Base-by-base conservation (phyloP, 23 tunicate genomes). In the Botrylloides violaceus region DNA sequence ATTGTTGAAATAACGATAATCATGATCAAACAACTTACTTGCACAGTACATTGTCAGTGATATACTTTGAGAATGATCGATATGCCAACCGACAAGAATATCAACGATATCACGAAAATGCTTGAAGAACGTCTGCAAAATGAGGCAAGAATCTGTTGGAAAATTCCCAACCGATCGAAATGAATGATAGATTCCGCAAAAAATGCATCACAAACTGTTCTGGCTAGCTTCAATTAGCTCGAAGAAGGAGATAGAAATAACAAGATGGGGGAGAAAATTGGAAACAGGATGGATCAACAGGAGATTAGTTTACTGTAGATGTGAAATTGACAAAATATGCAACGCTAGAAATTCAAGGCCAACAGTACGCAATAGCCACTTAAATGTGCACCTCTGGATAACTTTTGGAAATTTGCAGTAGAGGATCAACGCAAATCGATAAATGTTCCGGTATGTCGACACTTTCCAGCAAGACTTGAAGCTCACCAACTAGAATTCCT, bases 11-110 rank as follows among this genome's bases (percentile, higher is more conserved):
- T 58, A 23, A 4, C 12, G 29, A 28, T 15, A 25, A 63, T 19
- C 35, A 63, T 25, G 33, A 29, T 29, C 18, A 19, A 36, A 12
- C 28, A 19, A 76, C 66, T 77, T 71, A 81, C 96, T 75, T 77
- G 96, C 84, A 32, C 82, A 85, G 77, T 62, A 88, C 32, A 77
- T 26, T 5, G 83, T 81, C 21, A 88, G 73, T 1, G 83, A 72
- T 63, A 81, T 88, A 19, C 50, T 36, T 59, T 88, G 96, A 1
- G 87, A 75, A 71, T 88, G 96, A 58, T 88, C 96, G 39, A 88
- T 88, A 66, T 88, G 96, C 96, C 96, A 88, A 20, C 96, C 96
- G 65, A 88, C 96, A 63, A 88, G 59, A 30, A 88, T 88, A 72
- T 88, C 96, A 24, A 88, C 96, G 19, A 80, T 88, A 58, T 88